Conservation (phyloP, 1,140 invertebrate genomes). For the Drosophila aff. region DNA sequence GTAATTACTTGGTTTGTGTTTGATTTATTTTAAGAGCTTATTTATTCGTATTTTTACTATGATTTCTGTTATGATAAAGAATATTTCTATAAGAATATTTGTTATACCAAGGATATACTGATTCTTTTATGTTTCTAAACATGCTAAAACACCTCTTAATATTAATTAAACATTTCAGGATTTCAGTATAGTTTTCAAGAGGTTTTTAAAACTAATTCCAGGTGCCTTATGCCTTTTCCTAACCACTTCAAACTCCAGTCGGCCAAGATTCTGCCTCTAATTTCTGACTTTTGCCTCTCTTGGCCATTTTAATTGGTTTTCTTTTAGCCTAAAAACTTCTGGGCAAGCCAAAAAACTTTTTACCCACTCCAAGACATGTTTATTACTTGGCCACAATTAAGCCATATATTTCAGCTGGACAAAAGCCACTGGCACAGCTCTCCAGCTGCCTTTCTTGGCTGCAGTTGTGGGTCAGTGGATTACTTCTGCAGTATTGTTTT, state of each 20-base stretch:
- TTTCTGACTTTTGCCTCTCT: constrained; percentile 31
- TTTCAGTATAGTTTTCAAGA: too few relatives aligned
- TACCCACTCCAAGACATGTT: constrained; percentile 36
- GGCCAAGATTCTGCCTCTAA: constrained; percentile 13
- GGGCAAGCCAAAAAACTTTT: constrained; percentile 36
- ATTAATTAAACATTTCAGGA: not conserved
- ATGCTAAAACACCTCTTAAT: too few relatives aligned
- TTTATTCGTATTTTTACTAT: not conserved
- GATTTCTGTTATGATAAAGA: not conserved
- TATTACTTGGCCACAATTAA: constrained; percentile 52
- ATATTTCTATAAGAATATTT: too few relatives aligned
- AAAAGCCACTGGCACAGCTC: constrained; percentile 10
- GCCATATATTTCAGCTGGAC: constrained; percentile 41
- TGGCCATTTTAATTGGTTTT: constrained; percentile 46
- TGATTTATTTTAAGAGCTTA: not conserved
- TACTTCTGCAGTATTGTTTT: constrained; percentile 23
- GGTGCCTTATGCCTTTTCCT: not conserved
- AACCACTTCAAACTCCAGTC: constrained; percentile 5
- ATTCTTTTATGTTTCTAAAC: not conserved
- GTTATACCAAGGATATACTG: not conserved
- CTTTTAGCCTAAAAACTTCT: constrained; percentile 39
- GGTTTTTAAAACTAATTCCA: not conserved
- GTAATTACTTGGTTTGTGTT: not conserved
- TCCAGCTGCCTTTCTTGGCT: constrained; percentile 21
- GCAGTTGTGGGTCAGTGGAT: constrained; percentile 47